Evolutionary conservation across 1,140 invertebrate species (phyloP), one percentile per base, ranked within the genome.

Genomic region (Goniozus legneri): DNA sequence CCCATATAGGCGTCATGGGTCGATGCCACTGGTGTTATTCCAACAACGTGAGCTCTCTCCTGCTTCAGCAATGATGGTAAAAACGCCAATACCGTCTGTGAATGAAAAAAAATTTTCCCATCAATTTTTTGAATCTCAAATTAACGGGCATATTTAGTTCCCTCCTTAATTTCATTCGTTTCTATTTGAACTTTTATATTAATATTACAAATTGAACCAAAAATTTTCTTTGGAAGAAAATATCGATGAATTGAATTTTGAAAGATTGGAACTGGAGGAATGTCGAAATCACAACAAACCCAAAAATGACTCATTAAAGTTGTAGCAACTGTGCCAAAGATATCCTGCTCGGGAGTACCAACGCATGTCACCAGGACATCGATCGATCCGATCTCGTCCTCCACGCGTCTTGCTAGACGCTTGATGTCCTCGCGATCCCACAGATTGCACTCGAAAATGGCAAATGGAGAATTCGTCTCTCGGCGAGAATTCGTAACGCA

Each of bases 221-320:
- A n/a, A n/a, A n/a, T n/a, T n/a, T n/a, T n/a, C n/a, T n/a, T n/a
- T n/a, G n/a, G n/a, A n/a, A n/a, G n/a, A n/a, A n/a, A n/a, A n/a
- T n/a, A n/a, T n/a, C n/a, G n/a, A 8, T 13, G 38, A 13, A 43
- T 43, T 49, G 20, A 34, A 52, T 34, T 47, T 16, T 10, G 32
- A 20, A 16, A 42, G 21, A 34, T 12, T 36, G 22, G 10, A 36
- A 8, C 16, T 27, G 8, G 18, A 36, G 38, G 31, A 43, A 37
- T 37, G 27, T 42, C 31, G 8, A 3, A 2, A 13, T n/a, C n/a
- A n/a, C n/a, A 33, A 20, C 27, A 38, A 32, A 75, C 73, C 73
- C 69, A 74, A 32, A 71, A 74, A 44, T 75, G 71, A 40, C 67
- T 66, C 71, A 73, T 72, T n/a, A 73, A 50, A 2, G 67, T 71